Evolutionary conservation across 2,797 vertebrate species (phyloP).

Genomic region (Spondyliosoma cantharus): DNA sequence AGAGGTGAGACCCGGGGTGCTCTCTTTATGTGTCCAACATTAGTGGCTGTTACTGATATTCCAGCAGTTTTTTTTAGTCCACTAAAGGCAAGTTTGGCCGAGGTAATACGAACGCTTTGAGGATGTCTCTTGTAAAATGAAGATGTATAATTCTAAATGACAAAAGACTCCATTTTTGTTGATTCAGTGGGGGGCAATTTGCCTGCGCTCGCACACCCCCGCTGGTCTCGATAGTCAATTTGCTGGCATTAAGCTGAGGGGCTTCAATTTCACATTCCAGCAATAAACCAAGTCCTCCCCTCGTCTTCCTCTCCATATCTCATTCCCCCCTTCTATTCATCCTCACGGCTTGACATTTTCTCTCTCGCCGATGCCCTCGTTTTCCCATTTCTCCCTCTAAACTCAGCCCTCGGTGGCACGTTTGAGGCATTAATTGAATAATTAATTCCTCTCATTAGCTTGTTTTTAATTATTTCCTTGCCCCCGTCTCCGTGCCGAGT

Average conservation of each 20-base stretch:
- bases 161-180: constrained; percentile 71
- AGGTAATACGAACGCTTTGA: constrained; percentile 63
- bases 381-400: constrained; percentile 72
- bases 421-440: constrained; percentile 84
- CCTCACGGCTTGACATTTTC: constrained; percentile 76
- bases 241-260: constrained; percentile 73
- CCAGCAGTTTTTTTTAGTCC: constrained; percentile 30
- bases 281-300: constrained; percentile 68
- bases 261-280: constrained; percentile 76
- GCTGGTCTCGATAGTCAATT: constrained; percentile 74
- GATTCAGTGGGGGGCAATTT: constrained; percentile 68
- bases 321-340: constrained; percentile 68
- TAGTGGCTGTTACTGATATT: constrained; percentile 57
- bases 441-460: constrained; percentile 85
- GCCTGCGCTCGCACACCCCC: constrained; percentile 55
- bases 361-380: constrained; percentile 65
- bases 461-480: constrained; percentile 83
- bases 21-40: constrained; percentile 40
- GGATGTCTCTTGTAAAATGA: constrained; percentile 50
- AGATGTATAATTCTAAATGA: constrained; percentile 68
- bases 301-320: constrained; percentile 63
- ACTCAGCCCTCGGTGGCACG: constrained; percentile 65
- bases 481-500: constrained; percentile 60
- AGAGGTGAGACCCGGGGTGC: constrained; percentile 33
- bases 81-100: constrained; percentile 35